phyloP scores from a whole-genome alignment of 1,140 invertebrate genomes.

The Cotesia chilonis region DNA sequence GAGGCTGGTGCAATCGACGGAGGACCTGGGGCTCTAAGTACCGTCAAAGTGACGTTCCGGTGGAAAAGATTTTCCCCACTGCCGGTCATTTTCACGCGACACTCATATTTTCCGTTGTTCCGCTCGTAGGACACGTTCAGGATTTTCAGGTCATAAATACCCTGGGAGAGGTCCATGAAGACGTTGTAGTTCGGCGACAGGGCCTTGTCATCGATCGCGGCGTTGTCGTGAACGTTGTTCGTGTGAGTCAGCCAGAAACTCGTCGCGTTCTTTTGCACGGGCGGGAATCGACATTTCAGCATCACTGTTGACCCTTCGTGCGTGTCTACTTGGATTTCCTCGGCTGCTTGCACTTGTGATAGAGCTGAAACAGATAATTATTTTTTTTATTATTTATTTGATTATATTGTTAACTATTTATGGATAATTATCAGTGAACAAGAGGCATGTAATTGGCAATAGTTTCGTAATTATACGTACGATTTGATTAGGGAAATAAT shows the following conservation, averaged over 20 bases:
- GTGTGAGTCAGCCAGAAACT: constrained; percentile 62
- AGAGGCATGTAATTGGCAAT: too few relatives aligned
- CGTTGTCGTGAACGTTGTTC: constrained; percentile 61
- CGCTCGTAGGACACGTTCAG: constrained; percentile 86
- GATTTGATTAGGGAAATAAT: not conserved
- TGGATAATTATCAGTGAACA: too few relatives aligned
- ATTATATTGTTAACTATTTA: too few relatives aligned
- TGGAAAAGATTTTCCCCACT: constrained; percentile 84
- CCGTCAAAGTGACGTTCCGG: constrained; percentile 84
- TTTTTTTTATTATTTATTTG: too few relatives aligned
- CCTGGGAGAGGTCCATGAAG: constrained; percentile 72
- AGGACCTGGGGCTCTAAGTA: constrained; percentile 82
- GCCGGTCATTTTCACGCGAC: constrained; percentile 83
- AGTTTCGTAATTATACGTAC: too few relatives aligned
- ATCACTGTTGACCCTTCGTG: constrained; percentile 62
- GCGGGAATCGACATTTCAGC: constrained; percentile 57
- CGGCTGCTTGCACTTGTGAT: constrained; percentile 48
- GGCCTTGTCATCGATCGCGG: constrained; percentile 56
- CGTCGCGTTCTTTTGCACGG: constrained; percentile 55
- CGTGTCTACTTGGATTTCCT: constrained; percentile 62
- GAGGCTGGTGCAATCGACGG: constrained; percentile 77
- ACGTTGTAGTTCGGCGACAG: constrained; percentile 60
- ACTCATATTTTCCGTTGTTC: constrained; percentile 92
- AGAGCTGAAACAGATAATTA: constrained; percentile 50
- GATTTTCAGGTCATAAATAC: constrained; percentile 88